Evolutionary conservation across 2,797 vertebrate genomes (phyloP), one percentile per base, ranked within the genome.

Genomic region (Chaenodraco wilsoni): DNA sequence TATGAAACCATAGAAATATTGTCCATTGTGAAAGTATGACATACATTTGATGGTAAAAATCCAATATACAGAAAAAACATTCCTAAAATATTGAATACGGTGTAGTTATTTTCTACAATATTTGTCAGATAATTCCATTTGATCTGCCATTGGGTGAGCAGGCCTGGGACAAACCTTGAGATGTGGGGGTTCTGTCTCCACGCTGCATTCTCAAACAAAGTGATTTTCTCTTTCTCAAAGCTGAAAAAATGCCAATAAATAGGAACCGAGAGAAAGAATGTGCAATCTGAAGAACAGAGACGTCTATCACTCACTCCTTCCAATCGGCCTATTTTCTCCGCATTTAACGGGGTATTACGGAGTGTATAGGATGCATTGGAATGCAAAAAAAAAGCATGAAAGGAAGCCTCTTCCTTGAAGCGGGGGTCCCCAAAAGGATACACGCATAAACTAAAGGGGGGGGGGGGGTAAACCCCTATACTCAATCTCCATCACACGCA

Each of bases 281-380:
- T 63, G 59, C 59, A 50, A 66, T 83, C 76, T 69, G 48, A 27
- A 82, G 81, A 90, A 92, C 88, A 88, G 86, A 91, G 85, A 90
- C 77, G 83, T 91, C 87, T 70, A 88, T 93, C 91, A 87, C 87
- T 91, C 84, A 81, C 82, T 82, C 65, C 7, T 23, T 76, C 65
- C 68, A 31, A 74, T 84, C 64, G 62, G 74, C 80, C 82, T 69
- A 65, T 90, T 92, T 90, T 88, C 88, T 84, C 55, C 70, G 15
- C 86, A 88, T 93, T 93, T 93, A 91, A 90, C 74, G 21, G 88
- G 76, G 65, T 80, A 82, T 91, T 71, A 82, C 79, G 76, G 84
- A 81, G 78, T 76, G 77, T 88, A 92, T 86, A 81, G 89, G 91
- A 92, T 90, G 87, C 90, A 85, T 90, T 92, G 90, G 91, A 93